Evolutionary conservation across 2,888 invertebrate genomes (phyloP).

Genomic region (Tanytarsus gracilentus): DNA sequence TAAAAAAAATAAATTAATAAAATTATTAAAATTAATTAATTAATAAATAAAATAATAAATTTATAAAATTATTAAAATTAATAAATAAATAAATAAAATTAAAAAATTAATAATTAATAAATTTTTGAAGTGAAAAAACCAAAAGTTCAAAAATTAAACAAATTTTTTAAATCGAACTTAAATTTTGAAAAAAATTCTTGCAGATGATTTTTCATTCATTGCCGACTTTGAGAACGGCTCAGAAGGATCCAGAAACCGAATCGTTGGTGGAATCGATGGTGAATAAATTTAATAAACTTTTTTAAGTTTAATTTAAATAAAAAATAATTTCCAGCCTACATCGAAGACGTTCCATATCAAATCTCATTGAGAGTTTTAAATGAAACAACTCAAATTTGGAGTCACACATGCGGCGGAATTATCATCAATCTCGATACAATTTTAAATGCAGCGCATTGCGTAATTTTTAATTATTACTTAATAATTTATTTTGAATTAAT

Average conservation of each 20-base stretch:
- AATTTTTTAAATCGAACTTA: neutral
- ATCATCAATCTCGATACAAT: neutral
- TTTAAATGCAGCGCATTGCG: conserved; percentile 12
- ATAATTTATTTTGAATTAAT: neutral
- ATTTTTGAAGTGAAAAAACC: too few relatives aligned
- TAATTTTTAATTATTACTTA: neutral
- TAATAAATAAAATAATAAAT: too few relatives aligned
- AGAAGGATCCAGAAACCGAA: neutral
- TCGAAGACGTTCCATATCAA: conserved; percentile 19
- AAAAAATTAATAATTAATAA: too few relatives aligned
- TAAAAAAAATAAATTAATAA: too few relatives aligned
- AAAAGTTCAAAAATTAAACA: neutral
- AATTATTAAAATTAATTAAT: too few relatives aligned
- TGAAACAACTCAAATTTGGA: neutral
- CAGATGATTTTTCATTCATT: neutral
- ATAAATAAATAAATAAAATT: too few relatives aligned
- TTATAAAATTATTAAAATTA: too few relatives aligned
- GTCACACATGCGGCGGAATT: conserved; percentile 8
- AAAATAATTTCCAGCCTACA: too few relatives aligned
- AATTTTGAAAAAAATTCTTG: too few relatives aligned
- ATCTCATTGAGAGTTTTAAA: neutral
- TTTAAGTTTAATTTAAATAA: too few relatives aligned
- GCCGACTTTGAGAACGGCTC: neutral
- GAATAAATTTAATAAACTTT: too few relatives aligned
- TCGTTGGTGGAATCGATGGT: conserved; percentile 14